Evolutionary conservation across 2,797 vertebrate genomes (phyloP).

Genomic region (Myotis myotis): DNA sequence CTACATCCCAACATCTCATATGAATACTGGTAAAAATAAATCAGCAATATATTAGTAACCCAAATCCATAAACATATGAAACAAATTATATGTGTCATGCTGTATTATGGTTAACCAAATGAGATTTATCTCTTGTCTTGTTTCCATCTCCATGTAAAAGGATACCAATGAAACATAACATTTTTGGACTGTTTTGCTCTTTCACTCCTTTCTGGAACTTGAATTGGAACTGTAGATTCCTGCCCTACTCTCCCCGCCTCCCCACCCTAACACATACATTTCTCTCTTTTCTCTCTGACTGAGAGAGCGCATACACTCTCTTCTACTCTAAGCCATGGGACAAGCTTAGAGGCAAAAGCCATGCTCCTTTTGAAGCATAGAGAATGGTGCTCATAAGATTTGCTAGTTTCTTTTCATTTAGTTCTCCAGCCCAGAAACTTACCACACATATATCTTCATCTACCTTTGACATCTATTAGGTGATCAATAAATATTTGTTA

Average conservation of each 20-base stretch:
- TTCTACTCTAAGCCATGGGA: background rate
- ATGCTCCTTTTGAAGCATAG: too few species aligned
- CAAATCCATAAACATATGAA: too few species aligned
- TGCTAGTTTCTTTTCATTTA: constrained; percentile 13
- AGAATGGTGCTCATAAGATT: background rate
- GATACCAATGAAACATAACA: accelerated
- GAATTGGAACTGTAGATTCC: background rate
- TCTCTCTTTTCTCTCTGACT: background rate
- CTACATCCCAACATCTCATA: background rate
- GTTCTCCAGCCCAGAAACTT: constrained; percentile 11
- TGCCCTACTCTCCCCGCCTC: background rate
- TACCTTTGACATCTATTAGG: background rate
- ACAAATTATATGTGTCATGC: too few species aligned
- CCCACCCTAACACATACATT: background rate
- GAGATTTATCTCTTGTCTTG: background rate
- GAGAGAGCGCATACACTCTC: background rate
- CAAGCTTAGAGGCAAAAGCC: background rate
- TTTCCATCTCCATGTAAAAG: background rate
- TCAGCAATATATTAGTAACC: too few species aligned
- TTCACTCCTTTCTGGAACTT: background rate
- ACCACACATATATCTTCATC: background rate
- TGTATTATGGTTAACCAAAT: background rate
- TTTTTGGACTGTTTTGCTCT: background rate
- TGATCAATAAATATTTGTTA: constrained; percentile 49
- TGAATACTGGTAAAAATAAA: too few species aligned